Evolutionary conservation across 2,113 vertebrate species (phyloP), one percentile per base, ranked within the genome.

Genomic region (Gopherus evgoodei): DNA sequence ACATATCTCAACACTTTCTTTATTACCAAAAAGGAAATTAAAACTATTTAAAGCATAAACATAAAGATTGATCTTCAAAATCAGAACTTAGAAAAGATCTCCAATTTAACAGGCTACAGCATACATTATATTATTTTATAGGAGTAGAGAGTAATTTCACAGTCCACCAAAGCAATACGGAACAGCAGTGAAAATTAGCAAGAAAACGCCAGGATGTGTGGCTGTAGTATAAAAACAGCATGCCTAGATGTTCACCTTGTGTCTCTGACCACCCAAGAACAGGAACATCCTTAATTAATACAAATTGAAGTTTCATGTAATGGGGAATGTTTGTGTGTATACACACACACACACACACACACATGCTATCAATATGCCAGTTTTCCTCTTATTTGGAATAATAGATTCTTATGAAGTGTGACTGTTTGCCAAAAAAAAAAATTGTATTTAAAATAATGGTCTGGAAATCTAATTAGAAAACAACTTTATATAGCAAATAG

Each of bases 201-300:
- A 91, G 88, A 94, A 93, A 96, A 90, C 38, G 90, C 52, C 53
- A 81, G 90, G 31, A 4, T 84, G 62, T 86, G 89, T 59, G 81
- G 38, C n/a, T 88, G 24, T 4, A 90, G 53, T 38, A 11, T 83
- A 47, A 90, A 95, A 95, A 90, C 57, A 88, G 6, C 11, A 17
- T 29, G 84, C 78, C 11, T 1, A 95, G 85, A 78, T 89, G 86
- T 96, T 94, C 65, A 97, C 52, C 27, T 92, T 54, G 3, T 94
- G 65, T 90, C 56, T 93, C 93, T 92, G 86, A 89, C 86, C 59
- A 90, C 35, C 31, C 42, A 57, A 81, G 84, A 90, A 25, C 88
- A 93, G 82, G 84, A 90, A 25, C 90, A 94, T 65, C 81, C 92
- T 84, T 91, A 89, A 94, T 95, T 95, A 95, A 92, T 83, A 96